Evolutionary conservation across 1,140 invertebrate species (phyloP), one percentile per base, ranked within the genome.

Genomic region (Heliothis subflexa): DNA sequence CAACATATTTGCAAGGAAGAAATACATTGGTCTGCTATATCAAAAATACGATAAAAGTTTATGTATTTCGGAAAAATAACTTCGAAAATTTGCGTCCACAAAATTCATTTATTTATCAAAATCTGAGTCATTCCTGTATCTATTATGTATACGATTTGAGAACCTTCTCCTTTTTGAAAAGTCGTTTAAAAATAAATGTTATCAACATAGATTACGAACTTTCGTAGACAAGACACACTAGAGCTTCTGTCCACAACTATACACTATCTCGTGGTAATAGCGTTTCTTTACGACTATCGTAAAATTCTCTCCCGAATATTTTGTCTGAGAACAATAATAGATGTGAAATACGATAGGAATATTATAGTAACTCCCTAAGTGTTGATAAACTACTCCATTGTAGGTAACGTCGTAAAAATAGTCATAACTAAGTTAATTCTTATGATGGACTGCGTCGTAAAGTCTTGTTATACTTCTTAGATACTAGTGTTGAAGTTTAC

Each of bases 261-360:
- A 86, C 83, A 81, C 81, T 84, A 54, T 25, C 54, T 62, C 33
- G 70, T 68, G 45, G 84, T 83, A 81, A 84, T 85, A 64, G 80
- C 80, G 75, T 81, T 84, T 81, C 80, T 88, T 88, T 87, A 88
- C 73, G 82, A 79, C 82, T 80, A 78, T 85, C 86, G 78, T 88
- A 86, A 87, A 88, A 82, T 75, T 80, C 83, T 80, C 82, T 57
- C 79, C 59, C 81, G 76, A 83, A 84, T 76, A 81, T 81, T 81
- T 78, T 83, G 80, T 83, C 81, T 78, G 64, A 71, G 78, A 82
- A 84, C 81, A 86, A 86, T 85, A 86, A 86, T 83, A 81, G 78
- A 71, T 77, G 59, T 70, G 68, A 52, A 80, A 81, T 82, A 85
- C 80, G 78, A 82, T 81, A 33, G 16, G n/a, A 71, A 68, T 68